These are phyloP conservation scores for Callithrix jacchus DNA, from an alignment of 2,113 vertebrate genomes.

Conservation along the genomic window DNA sequence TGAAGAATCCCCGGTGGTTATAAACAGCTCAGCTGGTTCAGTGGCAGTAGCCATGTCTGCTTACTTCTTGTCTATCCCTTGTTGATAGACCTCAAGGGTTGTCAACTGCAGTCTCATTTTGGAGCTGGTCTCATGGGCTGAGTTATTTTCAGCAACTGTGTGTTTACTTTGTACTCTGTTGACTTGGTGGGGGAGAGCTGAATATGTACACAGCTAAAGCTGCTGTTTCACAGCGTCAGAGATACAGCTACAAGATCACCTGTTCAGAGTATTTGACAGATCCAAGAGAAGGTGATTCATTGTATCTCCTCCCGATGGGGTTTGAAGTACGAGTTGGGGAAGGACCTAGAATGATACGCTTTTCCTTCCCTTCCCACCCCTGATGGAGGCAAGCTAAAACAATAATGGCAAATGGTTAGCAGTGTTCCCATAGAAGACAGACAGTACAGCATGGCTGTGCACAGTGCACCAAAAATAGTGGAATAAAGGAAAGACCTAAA, in stretches of 20 bases:
- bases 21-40: background rate
- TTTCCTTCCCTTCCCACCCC: background rate
- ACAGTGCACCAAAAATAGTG: background rate
- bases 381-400: background rate
- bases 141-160: constrained; percentile 8
- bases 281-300: background rate
- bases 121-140: constrained; percentile 12
- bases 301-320: background rate
- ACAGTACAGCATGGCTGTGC: background rate
- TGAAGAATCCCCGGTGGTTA: background rate
- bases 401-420: background rate
- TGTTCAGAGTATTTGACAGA: background rate
- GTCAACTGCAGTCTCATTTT: background rate
- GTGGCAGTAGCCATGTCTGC: background rate
- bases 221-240: background rate
- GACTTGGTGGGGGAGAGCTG: background rate
- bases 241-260: background rate
- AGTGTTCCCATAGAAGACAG: background rate
- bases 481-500: background rate
- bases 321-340: background rate
- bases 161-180: background rate
- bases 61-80: constrained; percentile 32
- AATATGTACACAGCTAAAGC: background rate
- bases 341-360: background rate
- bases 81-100: constrained; percentile 23